Base-by-base conservation (phyloP, 1,140 invertebrate genomes). In the Calosoma granatense region DNA sequence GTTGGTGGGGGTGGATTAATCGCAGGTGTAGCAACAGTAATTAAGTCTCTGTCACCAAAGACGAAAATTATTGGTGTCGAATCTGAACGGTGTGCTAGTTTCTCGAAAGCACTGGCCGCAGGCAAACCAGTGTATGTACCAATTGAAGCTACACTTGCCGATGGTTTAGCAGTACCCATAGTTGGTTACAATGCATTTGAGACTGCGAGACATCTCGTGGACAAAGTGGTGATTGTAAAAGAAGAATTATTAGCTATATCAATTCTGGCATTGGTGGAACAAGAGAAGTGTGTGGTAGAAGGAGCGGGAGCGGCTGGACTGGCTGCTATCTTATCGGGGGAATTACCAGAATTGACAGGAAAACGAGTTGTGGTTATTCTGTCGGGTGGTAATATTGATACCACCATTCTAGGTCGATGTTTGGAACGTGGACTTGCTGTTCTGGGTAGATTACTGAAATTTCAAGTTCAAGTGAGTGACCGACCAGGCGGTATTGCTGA, bases 321-420 rank as follows among this genome's bases (percentile, higher is more conserved):
- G 2, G 93, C 92, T 0, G 92, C 92, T 2, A 84, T 96, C 65
- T 76, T 96, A 55, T 81, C 87, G 1, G 90, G 89, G 6, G 78
- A 88, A 51, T 70, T 95, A 19, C 85, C 90, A 21, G 91, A 96
- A 62, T 75, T 95, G 0, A 80, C 80, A 64, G 88, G 87, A 14
- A 94, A 95, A 79, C 89, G 89, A 66, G 88, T 96, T 9, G 91
- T 92, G 0, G 74, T 90, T 22, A 78, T 88, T 22, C 68, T 95
- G 0, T 90, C 88, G 67, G 94, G 94, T 1, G 93, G 94, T 20
- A 97, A 97, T 74, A 96, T 97, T 54, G 92, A 96, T 66, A 92
- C 91, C 2, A 94, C 91, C 0, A 85, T 94, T 0, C 77, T 97
- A 43, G 91, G 92, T 0, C 75, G 93, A 21, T 91, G 90, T 52